phyloP scores from a whole-genome alignment of 2,888 invertebrate genomes.

The Adineta ricciae region DNA sequence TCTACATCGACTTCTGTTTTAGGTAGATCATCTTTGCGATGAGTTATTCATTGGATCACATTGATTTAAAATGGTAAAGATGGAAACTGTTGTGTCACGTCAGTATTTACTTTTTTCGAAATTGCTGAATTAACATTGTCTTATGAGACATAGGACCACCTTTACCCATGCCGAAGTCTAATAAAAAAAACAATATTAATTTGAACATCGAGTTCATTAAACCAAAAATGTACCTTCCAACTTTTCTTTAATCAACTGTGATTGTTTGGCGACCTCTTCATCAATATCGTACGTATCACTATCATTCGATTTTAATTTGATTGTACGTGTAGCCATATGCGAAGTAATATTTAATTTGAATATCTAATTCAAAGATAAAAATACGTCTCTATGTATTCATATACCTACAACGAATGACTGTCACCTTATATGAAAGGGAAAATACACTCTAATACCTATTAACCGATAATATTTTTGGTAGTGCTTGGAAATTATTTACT shows the following conservation, averaged over 20 bases:
- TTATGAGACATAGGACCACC: conserved; percentile 63
- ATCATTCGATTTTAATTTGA: conserved; percentile 85
- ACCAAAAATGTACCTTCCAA: conserved; percentile 63
- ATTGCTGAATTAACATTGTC: conserved; percentile 96
- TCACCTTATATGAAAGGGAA: no score
- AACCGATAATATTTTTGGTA: no score
- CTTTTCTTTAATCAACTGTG: conserved; percentile 97
- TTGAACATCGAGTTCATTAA: no score
- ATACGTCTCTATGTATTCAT: no score
- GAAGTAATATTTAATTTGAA: no score
- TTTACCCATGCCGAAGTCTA: conserved; percentile 55
- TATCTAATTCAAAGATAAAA: no score
- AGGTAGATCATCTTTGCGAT: conserved; percentile 63
- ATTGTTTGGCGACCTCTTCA: conserved; percentile 90
- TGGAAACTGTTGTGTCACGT: no score
- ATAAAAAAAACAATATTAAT: no score
- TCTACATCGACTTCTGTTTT: conserved; percentile 89
- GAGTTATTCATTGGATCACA: conserved; percentile 50
- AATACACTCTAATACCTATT: no score
- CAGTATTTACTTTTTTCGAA: conserved; percentile 64
- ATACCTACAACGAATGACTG: no score
- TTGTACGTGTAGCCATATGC: not conserved
- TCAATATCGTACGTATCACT: conserved; percentile 90
- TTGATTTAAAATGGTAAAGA: not conserved
- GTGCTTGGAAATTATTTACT: no score